These are phyloP conservation scores for Pecten maximus DNA, from an alignment of 2,888 invertebrate genomes.

Conservation along the genomic window DNA sequence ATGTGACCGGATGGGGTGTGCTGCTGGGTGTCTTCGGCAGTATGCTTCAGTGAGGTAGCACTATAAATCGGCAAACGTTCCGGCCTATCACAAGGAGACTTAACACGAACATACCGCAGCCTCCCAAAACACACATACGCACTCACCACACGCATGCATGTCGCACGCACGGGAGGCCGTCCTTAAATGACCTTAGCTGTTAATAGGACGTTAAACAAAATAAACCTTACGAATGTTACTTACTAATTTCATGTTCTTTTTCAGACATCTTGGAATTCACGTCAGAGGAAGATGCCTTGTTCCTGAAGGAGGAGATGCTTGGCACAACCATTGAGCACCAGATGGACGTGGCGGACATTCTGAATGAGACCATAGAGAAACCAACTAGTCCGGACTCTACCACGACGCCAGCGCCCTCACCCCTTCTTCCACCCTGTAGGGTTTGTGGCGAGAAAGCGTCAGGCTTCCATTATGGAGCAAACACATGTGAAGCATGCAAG, in stretches of 20 bases:
- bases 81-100: too few species aligned
- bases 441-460: slow-evolving; percentile 4
- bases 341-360: neutral
- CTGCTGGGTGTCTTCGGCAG: too few species aligned
- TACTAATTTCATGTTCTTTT: neutral
- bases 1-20: too few species aligned
- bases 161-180: too few species aligned
- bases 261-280: slow-evolving; percentile 11
- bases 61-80: too few species aligned
- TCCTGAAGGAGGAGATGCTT: neutral
- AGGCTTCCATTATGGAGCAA: slow-evolving; percentile 4
- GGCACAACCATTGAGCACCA: neutral
- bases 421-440: neutral
- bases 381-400: neutral
- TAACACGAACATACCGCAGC: too few species aligned
- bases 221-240: too few species aligned
- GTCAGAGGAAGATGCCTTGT: neutral
- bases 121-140: too few species aligned
- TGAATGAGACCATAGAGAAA: neutral
- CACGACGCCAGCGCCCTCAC: neutral
- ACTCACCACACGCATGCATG: too few species aligned
- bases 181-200: too few species aligned
- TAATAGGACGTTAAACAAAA: too few species aligned
- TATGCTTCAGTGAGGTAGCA: too few species aligned
- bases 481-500: slow-evolving; percentile 14